A percentile compares a stretch with the other conserved stretches of the same genome.
Conservation (phyloP, 2,888 invertebrate species). For the Mesorhabditis belari region DNA sequence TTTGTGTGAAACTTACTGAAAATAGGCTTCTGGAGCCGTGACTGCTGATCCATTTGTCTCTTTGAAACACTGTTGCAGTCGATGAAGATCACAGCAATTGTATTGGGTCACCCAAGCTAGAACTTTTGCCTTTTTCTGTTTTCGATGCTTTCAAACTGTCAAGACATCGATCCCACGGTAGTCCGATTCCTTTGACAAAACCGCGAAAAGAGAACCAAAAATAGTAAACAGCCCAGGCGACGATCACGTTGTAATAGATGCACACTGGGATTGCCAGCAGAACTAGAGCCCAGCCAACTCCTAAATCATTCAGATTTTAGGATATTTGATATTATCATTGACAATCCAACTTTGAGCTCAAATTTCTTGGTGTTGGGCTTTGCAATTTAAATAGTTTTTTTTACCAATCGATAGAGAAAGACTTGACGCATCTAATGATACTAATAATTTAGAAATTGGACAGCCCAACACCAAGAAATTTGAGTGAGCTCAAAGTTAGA, state of each 20-base stretch:
- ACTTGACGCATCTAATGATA: too few species aligned
- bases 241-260: constrained; percentile 49
- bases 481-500: too few species aligned
- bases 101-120: constrained; percentile 37
- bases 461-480: too few species aligned
- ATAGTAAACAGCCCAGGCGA: constrained; percentile 47
- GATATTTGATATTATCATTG: too few species aligned
- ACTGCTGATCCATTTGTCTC: constrained; percentile 23
- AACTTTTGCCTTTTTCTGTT: not conserved
- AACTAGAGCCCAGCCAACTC: constrained; percentile 50
- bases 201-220: constrained; percentile 44
- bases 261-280: constrained; percentile 48
- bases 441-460: too few species aligned
- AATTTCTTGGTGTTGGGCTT: too few species aligned
- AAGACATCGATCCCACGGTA: constrained; percentile 42
- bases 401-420: too few species aligned
- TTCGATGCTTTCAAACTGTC: constrained; percentile 11
- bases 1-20: constrained; percentile 32
- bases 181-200: constrained; percentile 12
- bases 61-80: constrained; percentile 27
- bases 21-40: constrained; percentile 46
- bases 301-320: constrained; percentile 13
- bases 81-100: constrained; percentile 42
- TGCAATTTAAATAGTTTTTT: too few species aligned
- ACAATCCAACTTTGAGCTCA: too few species aligned